Conservation (phyloP, 2,888 invertebrate genomes). For the Brachypalpus laphriformis region DNA sequence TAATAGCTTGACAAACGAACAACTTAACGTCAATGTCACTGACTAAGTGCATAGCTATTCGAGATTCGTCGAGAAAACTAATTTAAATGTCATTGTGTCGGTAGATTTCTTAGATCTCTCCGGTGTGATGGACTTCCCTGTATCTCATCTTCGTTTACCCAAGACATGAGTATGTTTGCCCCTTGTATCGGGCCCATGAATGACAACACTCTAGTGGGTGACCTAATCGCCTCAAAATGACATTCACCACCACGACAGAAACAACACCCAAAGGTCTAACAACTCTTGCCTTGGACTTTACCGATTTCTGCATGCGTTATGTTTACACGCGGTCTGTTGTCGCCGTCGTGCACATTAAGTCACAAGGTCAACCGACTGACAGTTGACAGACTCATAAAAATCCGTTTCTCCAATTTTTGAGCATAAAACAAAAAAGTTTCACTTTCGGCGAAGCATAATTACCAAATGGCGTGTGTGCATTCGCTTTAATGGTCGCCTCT, state of each 20-base stretch:
- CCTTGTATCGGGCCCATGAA: slow-evolving; percentile 8
- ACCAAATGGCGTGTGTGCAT: slow-evolving; percentile 43
- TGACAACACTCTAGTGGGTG: slow-evolving; percentile 62
- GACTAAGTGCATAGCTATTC: slow-evolving; percentile 49
- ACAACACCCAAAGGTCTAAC: neutral
- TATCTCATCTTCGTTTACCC: slow-evolving; percentile 36
- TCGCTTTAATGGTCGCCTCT: slow-evolving; percentile 10
- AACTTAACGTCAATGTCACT: slow-evolving; percentile 48
- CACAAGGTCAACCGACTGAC: slow-evolving; percentile 43
- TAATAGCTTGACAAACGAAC: slow-evolving; percentile 24
- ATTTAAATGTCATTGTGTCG: slow-evolving; percentile 52
- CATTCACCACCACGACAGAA: neutral
- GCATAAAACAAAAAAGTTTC: neutral
- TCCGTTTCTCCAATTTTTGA: too few species aligned
- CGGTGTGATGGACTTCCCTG: slow-evolving; percentile 42
- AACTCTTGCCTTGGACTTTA: slow-evolving; percentile 29
- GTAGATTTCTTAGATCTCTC: slow-evolving; percentile 18
- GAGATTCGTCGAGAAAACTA: slow-evolving; percentile 19
- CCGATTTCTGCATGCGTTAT: slow-evolving; percentile 32
- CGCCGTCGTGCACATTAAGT: slow-evolving; percentile 25
- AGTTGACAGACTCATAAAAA: neutral
- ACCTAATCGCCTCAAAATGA: slow-evolving; percentile 52
- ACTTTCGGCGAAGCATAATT: slow-evolving; percentile 24
- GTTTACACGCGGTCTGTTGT: neutral
- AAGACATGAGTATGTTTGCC: slow-evolving; percentile 10